Evolutionary conservation across 2,113 vertebrate genomes (phyloP).

Genomic region (Apus apus): DNA sequence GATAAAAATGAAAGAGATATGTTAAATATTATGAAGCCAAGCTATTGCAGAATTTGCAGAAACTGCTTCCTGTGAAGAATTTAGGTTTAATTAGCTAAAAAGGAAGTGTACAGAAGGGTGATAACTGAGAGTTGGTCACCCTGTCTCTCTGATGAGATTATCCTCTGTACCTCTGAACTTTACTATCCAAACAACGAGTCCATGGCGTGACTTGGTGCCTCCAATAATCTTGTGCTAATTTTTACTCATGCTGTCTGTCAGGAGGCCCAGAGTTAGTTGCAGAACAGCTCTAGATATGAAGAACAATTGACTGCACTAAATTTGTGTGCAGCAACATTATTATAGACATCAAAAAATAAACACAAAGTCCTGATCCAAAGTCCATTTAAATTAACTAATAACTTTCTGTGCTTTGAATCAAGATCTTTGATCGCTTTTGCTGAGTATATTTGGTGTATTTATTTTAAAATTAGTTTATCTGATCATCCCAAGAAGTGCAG

Average conservation of each 20-base stretch:
- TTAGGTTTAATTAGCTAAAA: conserved; percentile 82
- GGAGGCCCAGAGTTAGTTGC: conserved; percentile 51
- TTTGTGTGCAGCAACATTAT: neutral
- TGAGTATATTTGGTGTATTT: neutral
- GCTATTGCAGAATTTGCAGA: conserved; percentile 75
- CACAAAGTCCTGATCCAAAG: neutral
- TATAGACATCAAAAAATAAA: neutral
- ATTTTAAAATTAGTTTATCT: neutral
- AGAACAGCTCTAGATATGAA: conserved; percentile 1
- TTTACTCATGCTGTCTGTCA: conserved; percentile 69
- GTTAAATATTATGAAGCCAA: conserved; percentile 73
- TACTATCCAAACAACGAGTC: conserved; percentile 80
- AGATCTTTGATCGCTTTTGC: neutral
- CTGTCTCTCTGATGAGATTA: conserved; percentile 78
- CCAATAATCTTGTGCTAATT: conserved; percentile 74
- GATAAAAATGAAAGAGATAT: conserved; percentile 76
- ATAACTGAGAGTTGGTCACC: conserved; percentile 79
- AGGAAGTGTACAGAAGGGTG: conserved; percentile 78
- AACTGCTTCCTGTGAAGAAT: conserved; percentile 78
- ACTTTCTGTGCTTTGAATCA: neutral
- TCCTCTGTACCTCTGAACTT: conserved; percentile 81
- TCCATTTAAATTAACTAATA: neutral
- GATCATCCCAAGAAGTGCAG: neutral
- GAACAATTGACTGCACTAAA: neutral
- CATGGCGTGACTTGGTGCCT: conserved; percentile 73